These are phyloP conservation scores for Cryptophagus acutangulus DNA, from an alignment of 2,888 invertebrate species.

Conservation along the genomic window DNA sequence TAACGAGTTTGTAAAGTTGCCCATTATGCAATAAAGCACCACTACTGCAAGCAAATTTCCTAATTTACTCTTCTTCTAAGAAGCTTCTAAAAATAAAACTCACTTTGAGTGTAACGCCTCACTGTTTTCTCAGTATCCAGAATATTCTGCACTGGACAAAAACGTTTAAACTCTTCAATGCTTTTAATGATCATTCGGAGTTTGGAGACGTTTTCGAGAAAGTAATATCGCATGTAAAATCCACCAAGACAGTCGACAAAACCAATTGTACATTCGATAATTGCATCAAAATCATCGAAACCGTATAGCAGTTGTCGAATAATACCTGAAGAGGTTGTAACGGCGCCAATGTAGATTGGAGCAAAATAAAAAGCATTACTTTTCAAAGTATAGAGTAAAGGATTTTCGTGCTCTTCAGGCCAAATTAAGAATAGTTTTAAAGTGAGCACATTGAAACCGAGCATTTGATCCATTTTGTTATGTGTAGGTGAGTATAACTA, in stretches of 20 bases:
- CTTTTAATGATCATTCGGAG: not conserved
- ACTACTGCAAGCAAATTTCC: slow-evolving; percentile 5
- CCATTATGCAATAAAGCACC: slow-evolving; percentile 8
- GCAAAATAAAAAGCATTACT: slow-evolving; percentile 6
- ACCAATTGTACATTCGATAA: slow-evolving; percentile 8
- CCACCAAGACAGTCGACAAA: slow-evolving; percentile 7
- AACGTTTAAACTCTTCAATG: slow-evolving; percentile 3
- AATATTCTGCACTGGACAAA: not conserved
- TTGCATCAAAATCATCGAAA: slow-evolving; percentile 8
- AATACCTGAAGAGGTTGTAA: slow-evolving; percentile 6
- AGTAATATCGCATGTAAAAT: slow-evolving; percentile 10
- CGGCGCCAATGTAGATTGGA: slow-evolving; percentile 8
- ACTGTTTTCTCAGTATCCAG: not conserved
- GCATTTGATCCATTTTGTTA: slow-evolving; percentile 9
- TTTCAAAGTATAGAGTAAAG: slow-evolving; percentile 2
- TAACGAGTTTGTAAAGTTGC: slow-evolving; percentile 6
- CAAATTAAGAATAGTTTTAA: slow-evolving; percentile 23
- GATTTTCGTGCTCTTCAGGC: slow-evolving; percentile 10
- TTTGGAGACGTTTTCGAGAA: slow-evolving; percentile 6
- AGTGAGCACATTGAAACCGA: slow-evolving; percentile 21
- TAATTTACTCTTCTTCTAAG: not conserved
- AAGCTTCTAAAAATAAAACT: not conserved
- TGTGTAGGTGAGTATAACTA: no score
- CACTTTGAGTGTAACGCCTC: not conserved
- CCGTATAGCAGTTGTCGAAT: slow-evolving; percentile 4